A percentile compares a stretch with the other conserved stretches of the same genome.
phyloP scores from a whole-genome alignment of 2,797 vertebrate genomes.

The Tragopan temminckii region DNA sequence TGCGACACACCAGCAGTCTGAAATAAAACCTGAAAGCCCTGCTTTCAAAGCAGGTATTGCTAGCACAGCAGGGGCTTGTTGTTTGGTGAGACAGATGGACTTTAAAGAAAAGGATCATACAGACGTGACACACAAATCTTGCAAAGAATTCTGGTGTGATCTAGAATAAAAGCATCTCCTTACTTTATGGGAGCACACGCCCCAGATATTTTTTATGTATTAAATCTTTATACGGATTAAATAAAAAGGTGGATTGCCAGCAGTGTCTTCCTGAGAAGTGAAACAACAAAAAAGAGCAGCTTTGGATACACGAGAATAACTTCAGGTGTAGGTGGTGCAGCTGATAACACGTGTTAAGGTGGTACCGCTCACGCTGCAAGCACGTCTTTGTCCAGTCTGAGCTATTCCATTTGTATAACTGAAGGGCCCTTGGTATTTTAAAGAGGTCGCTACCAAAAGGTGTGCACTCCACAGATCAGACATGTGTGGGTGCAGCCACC shows the following conservation, averaged over 20 bases:
- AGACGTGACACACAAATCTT: neutral
- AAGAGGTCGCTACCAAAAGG: neutral
- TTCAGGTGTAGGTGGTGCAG: neutral
- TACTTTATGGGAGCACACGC: neutral
- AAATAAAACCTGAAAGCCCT: neutral
- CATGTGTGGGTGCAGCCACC: accelerated
- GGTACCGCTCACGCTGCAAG: accelerated
- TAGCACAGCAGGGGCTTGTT: neutral
- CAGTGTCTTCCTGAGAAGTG: neutral
- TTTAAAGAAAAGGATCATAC: neutral
- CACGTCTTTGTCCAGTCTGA: neutral
- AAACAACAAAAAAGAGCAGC: neutral
- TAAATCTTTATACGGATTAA: neutral
- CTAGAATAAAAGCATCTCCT: neutral
- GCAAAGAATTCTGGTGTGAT: neutral
- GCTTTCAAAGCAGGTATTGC: neutral
- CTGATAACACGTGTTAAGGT: neutral
- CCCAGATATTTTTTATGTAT: neutral
- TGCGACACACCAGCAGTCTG: accelerated
- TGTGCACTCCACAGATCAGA: neutral
- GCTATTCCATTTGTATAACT: neutral
- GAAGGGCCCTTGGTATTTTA: neutral
- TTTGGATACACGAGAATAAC: neutral
- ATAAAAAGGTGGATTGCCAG: neutral
- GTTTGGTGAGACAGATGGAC: accelerated